Base-by-base conservation (phyloP, 2,888 invertebrate genomes). In the Eupelmus urozonus region DNA sequence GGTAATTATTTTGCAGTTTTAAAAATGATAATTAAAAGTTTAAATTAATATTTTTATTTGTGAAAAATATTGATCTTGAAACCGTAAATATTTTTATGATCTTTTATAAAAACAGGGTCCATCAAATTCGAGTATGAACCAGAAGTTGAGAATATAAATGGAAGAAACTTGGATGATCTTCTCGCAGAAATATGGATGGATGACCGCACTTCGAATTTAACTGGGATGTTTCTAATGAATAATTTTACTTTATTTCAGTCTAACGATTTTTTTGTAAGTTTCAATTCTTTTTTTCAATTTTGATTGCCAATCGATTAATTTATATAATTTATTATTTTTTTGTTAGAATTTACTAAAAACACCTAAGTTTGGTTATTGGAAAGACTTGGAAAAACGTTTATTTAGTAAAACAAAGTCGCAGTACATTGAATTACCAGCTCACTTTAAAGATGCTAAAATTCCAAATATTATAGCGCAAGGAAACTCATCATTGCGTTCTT, bases 151-250 rank as follows among this genome's bases (percentile, higher is more conserved):
- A 87, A 83, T 11, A 82, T 92, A 0, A 92, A 92, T 83, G 82
- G 86, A 1, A 82, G 85, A 11, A 82, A 87, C 55, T 76, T 92
- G 25, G 73, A 85, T 1, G 74, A 90, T 27, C 81, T 91, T 16
- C 81, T 89, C 0, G 83, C 90, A 18, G 83, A 87, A 18, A 85
- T 90, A 57, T 93, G 93, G 93, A 87, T 92, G 81, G 87, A 85
- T 27, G 90, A 92, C 83, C 87, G 87, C 72, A 80, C 85, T 23
- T 82, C 85, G 1, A 81, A 40, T 25, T 79, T 85, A 60, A 80
- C 88, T 16, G 82, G 85, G 2, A 87, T 85, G 59, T 53, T 80
- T 16, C 5, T 25, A 1, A 85, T 91, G 51, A 81, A 84, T 76
- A 86, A 89, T 69, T 83, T 87, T 7, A 83, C 85, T 13, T 88